Evolutionary conservation across 1,140 invertebrate species (phyloP), one percentile per base, ranked within the genome.

Genomic region (Gryon sp.): DNA sequence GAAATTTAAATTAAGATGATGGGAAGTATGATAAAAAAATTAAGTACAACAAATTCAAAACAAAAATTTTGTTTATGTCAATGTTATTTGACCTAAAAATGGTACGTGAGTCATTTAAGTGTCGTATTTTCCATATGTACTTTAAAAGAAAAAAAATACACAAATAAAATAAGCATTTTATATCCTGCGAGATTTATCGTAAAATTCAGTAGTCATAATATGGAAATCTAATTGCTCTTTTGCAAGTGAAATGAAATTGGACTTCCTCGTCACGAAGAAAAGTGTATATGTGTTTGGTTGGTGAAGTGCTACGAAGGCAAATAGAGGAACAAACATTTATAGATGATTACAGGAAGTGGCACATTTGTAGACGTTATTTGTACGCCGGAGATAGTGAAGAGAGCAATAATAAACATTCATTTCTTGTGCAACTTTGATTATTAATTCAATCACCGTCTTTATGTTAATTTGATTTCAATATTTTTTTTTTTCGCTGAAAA

Each of bases 171-270:
- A n/a, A n/a, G n/a, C n/a, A n/a, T n/a, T n/a, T n/a, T n/a, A n/a
- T n/a, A n/a, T n/a, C n/a, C n/a, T n/a, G n/a, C n/a, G n/a, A n/a
- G n/a, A n/a, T n/a, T n/a, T n/a, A n/a, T n/a, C n/a, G n/a, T n/a
- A n/a, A n/a, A n/a, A 40, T 78, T 75, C 50, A 60, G 63, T 70
- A 70, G 65, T 66, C 70, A 45, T 79, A 63, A 76, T 72, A 70
- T 79, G 66, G 72, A 79, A 79, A 79, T 79, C 73, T 79, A 76
- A 79, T 79, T 79, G 65, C 68, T 76, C 65, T 62, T 76, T 76
- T 69, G 62, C 66, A 45, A 76, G 72, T 68, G 77, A 79, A 79
- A 76, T 52, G 72, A 60, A 68, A 72, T 53, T 65, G 53, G 46
- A 45, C 28, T 59, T 70, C 43, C 16, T 18, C 30, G 28, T 41